phyloP scores from a whole-genome alignment of 2,797 vertebrate species.

The Clarias laeviceps region DNA sequence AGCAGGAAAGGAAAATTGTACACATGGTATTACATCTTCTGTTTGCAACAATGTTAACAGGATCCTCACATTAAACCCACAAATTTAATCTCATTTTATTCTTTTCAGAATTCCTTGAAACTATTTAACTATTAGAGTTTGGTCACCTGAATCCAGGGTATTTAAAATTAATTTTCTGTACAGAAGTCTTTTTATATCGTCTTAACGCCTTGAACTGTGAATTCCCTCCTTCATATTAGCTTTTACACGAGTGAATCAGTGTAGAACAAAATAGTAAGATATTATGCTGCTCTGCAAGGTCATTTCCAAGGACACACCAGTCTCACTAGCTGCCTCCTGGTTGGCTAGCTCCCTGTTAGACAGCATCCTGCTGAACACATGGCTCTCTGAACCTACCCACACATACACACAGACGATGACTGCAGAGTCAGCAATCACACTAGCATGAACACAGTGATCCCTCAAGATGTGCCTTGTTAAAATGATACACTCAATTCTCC shows the following conservation, averaged over 20 bases:
- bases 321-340: conserved; percentile 71
- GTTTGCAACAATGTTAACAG: too few relatives aligned
- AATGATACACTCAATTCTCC: background rate
- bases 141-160: conserved; percentile 71
- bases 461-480: conserved; percentile 36
- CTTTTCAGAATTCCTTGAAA: conserved; percentile 66
- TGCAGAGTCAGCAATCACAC: conserved; percentile 54
- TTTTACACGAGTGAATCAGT: background rate
- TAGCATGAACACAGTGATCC: conserved; percentile 20
- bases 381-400: conserved; percentile 53
- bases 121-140: conserved; percentile 58
- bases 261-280: background rate
- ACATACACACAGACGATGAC: conserved; percentile 44
- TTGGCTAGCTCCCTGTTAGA: conserved; percentile 75
- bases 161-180: conserved; percentile 37
- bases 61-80: background rate
- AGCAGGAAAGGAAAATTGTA: background rate
- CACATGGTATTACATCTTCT: background rate
- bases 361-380: conserved; percentile 67
- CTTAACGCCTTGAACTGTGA: conserved; percentile 61
- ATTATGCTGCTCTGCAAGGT: conserved; percentile 72
- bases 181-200: conserved; percentile 62
- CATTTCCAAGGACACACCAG: conserved; percentile 76
- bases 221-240: conserved; percentile 35
- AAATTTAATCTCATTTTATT: conserved; percentile 57